Percentiles rank a stretch among this genome's conserved stretches.
Conservation (phyloP, 2,113 vertebrate genomes). For the Oryzias woworae region DNA sequence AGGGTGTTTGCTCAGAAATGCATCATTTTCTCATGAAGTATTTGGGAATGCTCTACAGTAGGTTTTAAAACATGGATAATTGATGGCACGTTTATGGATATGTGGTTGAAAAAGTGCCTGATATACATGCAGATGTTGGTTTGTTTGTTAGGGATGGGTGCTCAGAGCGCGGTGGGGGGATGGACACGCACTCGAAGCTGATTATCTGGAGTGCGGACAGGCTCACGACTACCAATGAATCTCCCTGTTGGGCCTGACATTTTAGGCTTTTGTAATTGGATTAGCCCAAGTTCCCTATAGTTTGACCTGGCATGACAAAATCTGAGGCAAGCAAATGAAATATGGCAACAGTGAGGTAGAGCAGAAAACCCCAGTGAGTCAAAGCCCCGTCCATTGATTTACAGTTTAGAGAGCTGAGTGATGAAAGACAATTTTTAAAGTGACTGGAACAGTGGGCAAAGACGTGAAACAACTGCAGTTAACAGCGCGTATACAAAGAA, state of each 20-base stretch:
- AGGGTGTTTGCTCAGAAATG: conserved; percentile 32
- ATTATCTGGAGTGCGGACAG: conserved; percentile 19
- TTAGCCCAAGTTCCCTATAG: conserved; percentile 2
- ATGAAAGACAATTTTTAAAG: no score
- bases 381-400: neutral
- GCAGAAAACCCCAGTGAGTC: neutral
- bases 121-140: conserved; percentile 32
- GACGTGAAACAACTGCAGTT: no score
- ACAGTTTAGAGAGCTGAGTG: neutral
- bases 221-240: conserved; percentile 8
- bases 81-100: conserved; percentile 40
- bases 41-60: conserved; percentile 22
- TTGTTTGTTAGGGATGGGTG: neutral
- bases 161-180: neutral
- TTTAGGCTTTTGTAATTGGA: conserved; percentile 19
- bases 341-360: conserved; percentile 15
- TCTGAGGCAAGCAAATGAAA: conserved; percentile 16
- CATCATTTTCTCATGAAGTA: conserved; percentile 27
- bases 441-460: no score
- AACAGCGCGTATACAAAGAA: no score
- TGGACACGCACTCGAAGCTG: neutral
- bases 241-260: neutral
- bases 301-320: conserved; percentile 11
- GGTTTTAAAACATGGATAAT: conserved; percentile 48
- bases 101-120: conserved; percentile 15